A percentile compares a stretch with the other conserved stretches of the same genome.
Evolutionary conservation across 2,888 invertebrate genomes (phyloP).

Genomic region (Melanotus villosus): DNA sequence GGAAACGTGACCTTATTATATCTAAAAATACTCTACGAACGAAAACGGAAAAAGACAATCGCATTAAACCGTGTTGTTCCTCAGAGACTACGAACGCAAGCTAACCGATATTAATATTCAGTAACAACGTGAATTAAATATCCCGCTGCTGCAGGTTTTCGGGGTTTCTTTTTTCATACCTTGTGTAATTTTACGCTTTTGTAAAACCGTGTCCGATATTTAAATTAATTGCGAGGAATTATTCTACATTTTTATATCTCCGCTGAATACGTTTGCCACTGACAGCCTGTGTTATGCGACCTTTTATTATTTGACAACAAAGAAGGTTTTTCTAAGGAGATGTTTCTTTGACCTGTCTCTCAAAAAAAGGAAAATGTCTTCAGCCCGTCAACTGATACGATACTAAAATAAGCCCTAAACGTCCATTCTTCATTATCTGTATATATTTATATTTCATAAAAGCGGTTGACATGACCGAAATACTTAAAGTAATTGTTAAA

Average conservation of each 20-base stretch:
- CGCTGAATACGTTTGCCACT: slow-evolving; percentile 2
- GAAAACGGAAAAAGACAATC: slow-evolving; percentile 33
- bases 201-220: slow-evolving; percentile 15
- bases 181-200: slow-evolving; percentile 5
- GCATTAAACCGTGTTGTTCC: slow-evolving; percentile 22
- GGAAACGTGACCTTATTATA: slow-evolving; percentile 34
- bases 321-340: background rate
- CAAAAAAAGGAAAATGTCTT: slow-evolving; percentile 9
- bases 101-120: slow-evolving; percentile 24
- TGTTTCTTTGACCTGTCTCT: slow-evolving; percentile 15
- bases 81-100: slow-evolving; percentile 13
- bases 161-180: slow-evolving; percentile 1
- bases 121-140: slow-evolving; percentile 24
- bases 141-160: slow-evolving; percentile 8
- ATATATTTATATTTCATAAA: too few species aligned
- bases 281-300: slow-evolving; percentile 1
- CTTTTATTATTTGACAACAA: slow-evolving; percentile 17
- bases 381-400: slow-evolving; percentile 11
- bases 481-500: too few species aligned
- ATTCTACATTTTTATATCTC: slow-evolving; percentile 12
- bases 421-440: slow-evolving; percentile 2
- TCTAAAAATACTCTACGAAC: slow-evolving; percentile 25
- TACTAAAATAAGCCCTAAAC: background rate
- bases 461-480: too few species aligned
- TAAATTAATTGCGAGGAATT: slow-evolving; percentile 17